phyloP scores from a whole-genome alignment of 2,113 vertebrate species.

The Hiodon tergisus region DNA sequence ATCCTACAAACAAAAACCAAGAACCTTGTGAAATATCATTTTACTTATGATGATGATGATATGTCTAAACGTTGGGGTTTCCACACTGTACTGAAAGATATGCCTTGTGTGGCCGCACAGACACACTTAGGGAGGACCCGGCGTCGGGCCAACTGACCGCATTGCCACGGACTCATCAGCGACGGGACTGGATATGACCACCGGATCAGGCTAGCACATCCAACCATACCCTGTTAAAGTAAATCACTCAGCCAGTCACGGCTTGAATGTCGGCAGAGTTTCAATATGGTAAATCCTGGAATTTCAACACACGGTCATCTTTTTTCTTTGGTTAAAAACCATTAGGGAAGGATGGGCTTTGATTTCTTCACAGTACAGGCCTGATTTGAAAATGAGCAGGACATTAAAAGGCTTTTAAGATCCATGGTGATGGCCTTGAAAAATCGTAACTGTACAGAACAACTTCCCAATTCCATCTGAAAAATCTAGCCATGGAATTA shows the following conservation, averaged over 20 bases:
- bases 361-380: background rate
- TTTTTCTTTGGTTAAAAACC: constrained; percentile 22
- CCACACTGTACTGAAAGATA: background rate
- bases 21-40: background rate
- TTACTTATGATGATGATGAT: background rate
- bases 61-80: background rate
- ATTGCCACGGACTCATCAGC: background rate
- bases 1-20: constrained; percentile 1
- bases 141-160: background rate
- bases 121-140: background rate
- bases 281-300: background rate
- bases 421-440: background rate
- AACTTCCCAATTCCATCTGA: constrained; percentile 11
- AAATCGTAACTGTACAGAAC: background rate
- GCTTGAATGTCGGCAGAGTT: background rate
- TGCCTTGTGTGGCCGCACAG: background rate
- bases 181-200: background rate
- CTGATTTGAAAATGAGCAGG: background rate
- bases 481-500: background rate
- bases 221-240: constrained; percentile 7
- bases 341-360: background rate
- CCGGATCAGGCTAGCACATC: background rate
- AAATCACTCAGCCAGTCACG: background rate
- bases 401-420: constrained; percentile 11
- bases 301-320: background rate